A percentile compares a stretch with the other conserved stretches of the same genome.
Evolutionary conservation across 1,140 invertebrate species (phyloP).

Genomic region (Acromyrmex heyeri): DNA sequence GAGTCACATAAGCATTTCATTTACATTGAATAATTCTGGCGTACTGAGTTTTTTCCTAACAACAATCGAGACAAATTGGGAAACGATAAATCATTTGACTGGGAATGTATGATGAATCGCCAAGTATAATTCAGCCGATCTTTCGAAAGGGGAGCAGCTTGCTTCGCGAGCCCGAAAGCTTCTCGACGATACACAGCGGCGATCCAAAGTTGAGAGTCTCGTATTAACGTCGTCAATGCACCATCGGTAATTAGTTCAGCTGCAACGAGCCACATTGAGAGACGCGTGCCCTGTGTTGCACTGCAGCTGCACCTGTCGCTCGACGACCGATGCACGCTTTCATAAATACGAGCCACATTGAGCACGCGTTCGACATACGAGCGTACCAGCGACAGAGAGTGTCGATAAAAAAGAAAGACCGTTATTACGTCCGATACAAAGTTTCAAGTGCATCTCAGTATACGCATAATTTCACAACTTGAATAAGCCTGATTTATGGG

Average conservation of each 20-base stretch:
- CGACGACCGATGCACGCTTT: constrained; percentile 71
- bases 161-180: constrained; percentile 21
- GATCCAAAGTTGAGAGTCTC: constrained; percentile 62
- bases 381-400: constrained; percentile 14
- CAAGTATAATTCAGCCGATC: constrained; percentile 16
- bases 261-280: constrained; percentile 70
- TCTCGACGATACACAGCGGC: constrained; percentile 34
- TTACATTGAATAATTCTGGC: neutral
- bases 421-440: constrained; percentile 7
- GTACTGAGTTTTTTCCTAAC: neutral
- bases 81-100: neutral
- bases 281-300: constrained; percentile 76
- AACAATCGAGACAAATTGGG: neutral
- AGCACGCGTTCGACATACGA: constrained; percentile 3
- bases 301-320: constrained; percentile 76
- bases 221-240: constrained; percentile 59
- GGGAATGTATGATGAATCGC: neutral
- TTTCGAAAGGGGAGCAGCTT: constrained; percentile 38
- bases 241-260: constrained; percentile 81
- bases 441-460: constrained; percentile 6
- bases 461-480: neutral
- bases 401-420: constrained; percentile 8
- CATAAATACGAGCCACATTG: constrained; percentile 70
- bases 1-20: too few species aligned
- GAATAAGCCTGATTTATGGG: neutral